Evolutionary conservation across 1,140 invertebrate species (phyloP), one percentile per base, ranked within the genome.

Genomic region (Musca vetustissima): DNA sequence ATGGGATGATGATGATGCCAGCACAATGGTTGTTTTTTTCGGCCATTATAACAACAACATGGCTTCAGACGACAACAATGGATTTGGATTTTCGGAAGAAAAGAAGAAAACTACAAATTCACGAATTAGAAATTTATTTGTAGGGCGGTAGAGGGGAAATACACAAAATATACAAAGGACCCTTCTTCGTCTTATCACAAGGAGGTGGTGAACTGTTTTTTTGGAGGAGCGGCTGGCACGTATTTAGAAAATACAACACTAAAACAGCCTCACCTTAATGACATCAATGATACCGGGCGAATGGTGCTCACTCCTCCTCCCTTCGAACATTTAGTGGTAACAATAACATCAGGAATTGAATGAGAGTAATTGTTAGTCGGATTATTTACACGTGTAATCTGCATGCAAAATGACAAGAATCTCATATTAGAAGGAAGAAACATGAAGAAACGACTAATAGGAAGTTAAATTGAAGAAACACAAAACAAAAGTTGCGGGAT

Each of bases 261-360:
- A 53, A n/a, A n/a, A 57, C 24, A 57, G 25, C 53, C 53, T 57
- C 53, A 57, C 53, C 53, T 57, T 57, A 57, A 57, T 57, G 53
- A 57, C 22, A 43, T 43, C 36, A 43, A 43, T 43, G 53, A 57
- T 57, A 25, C 13, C 11, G 11, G 36, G 36, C 36, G 36, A 28
- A n/a, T n/a, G 36, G 6, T n/a, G n/a, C n/a, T n/a, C n/a, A 43
- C 36, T 43, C 36, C 36, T 43, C 36, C 36, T n/a, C 36, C 13
- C 36, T 43, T 1, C 4, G 6, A 43, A 43, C 28, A 28, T 28
- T 28, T 43, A n/a, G n/a, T n/a, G 36, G 6, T 28, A 43, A 13
- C 7, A 43, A 13, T 13, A 43, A 32, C 28, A 32, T 32, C 28
- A 32, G 4, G 4, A 32, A 7, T 43, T 13, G 36, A 43, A 43